Evolutionary conservation across 2,113 vertebrate genomes (phyloP), one percentile per base, ranked within the genome.

Genomic region (Dendropsophus ebraccatus): DNA sequence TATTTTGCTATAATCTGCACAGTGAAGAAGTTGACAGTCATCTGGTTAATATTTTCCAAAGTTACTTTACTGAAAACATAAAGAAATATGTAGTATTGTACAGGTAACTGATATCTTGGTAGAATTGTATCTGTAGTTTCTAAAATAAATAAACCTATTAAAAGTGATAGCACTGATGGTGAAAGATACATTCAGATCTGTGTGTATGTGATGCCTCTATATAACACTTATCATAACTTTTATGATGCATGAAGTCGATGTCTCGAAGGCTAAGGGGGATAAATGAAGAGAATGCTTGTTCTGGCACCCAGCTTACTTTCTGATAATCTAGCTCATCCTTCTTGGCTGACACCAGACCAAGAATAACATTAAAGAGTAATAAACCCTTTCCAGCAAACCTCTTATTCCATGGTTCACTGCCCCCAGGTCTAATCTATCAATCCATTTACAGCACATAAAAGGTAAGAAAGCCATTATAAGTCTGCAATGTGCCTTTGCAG

Each of bases 311-410:
- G 91, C 87, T 94, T 93, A 92, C 92, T 92, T 90, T 92, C 60
- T n/a, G 89, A 91, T 94, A 94, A 94, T 92, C 93, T 92, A 91
- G 87, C 91, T 94, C 94, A 95, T 94, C 91, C 90, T 90, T 94
- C 91, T 94, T 89, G 70, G 88, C 89, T 93, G 93, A 93, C 91
- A 93, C 0, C 47, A 90, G 90, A 90, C 89, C 89, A 94, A 92
- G 92, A 93, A 94, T 93, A 93, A 93, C 90, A 94, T 94, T 94
- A 94, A 92, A 94, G 89, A 88, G 87, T 94, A 93, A 94, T 94
- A 94, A 94, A 94, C 90, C 93, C 90, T 88, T 93, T 93, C 89
- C 89, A 87, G 86, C 86, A 92, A 91, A 93, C 91, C 91, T 91
- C 87, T 89, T 91, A 90, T 93, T 92, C 90, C 90, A 91, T 16